Evolutionary conservation across 2,113 vertebrate species (phyloP).

Genomic region (Oncorhynchus gorbuscha): DNA sequence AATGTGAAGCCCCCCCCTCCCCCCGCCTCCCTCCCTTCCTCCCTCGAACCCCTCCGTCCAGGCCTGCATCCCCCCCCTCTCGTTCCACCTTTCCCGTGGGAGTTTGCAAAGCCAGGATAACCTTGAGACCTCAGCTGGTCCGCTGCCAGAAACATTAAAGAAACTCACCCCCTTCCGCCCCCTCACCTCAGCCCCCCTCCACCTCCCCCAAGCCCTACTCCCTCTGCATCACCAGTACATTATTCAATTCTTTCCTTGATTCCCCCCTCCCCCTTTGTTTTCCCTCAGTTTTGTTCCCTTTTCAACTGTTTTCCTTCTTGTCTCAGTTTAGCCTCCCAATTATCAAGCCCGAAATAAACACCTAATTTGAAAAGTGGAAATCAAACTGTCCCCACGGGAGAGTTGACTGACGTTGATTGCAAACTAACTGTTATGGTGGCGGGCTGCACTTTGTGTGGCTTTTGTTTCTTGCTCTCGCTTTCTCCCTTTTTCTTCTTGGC

Average conservation of each 20-base stretch:
- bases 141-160: slow-evolving; percentile 84
- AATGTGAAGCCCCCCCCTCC: slow-evolving; percentile 51
- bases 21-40: slow-evolving; percentile 40
- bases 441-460: slow-evolving; percentile 77
- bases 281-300: slow-evolving; percentile 59
- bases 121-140: slow-evolving; percentile 84
- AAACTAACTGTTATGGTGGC: slow-evolving; percentile 79
- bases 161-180: slow-evolving; percentile 39
- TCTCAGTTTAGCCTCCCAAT: slow-evolving; percentile 66
- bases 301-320: slow-evolving; percentile 70
- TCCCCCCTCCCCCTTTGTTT: slow-evolving; percentile 28
- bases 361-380: slow-evolving; percentile 82
- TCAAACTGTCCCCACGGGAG: slow-evolving; percentile 79
- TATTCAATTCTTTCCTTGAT: too few relatives aligned
- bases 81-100: slow-evolving; percentile 91
- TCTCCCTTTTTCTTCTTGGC: slow-evolving; percentile 43
- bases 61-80: slow-evolving; percentile 34
- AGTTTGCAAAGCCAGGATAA: slow-evolving; percentile 82
- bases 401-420: slow-evolving; percentile 81
- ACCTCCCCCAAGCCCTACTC: too few relatives aligned
- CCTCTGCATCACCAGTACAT: too few relatives aligned
- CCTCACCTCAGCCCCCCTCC: too few relatives aligned
- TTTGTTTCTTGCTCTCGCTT: slow-evolving; percentile 59
- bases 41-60: slow-evolving; percentile 29
- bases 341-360: slow-evolving; percentile 80